Base-by-base conservation (phyloP, 64 coral and sea anemone species). In the Catalaphyllia jardinei region DNA sequence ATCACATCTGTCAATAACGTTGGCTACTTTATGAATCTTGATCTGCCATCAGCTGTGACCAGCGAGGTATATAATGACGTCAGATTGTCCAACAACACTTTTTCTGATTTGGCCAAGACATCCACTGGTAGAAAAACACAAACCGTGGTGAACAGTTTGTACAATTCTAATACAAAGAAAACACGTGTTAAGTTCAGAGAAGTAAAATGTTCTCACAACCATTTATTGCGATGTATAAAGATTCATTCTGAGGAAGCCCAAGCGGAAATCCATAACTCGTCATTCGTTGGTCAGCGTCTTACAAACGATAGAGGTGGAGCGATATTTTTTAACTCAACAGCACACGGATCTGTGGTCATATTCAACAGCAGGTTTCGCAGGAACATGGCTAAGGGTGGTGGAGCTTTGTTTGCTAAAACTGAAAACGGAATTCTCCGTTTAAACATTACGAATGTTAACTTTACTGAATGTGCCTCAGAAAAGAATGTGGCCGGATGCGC, bases 191-290 rank as follows among this genome's bases (percentile, higher is more conserved):
- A 30, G 29, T 81, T 81, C 57, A 16, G n/a, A 2, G 35, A 62
- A 16, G 15, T 81, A 35, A 81, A 8, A 16, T 81, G 78, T 55
- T 31, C 7, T 27, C 27, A 33, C 27, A 80, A 62, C 15, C n/a
- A 17, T 25, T 59, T 79, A 28, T 38, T 61, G 78, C 78, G 78
- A 62, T 80, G 78, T 62, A 17, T 81, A 15, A 62, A 19, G 29
- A 9, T 60, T 54, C n/a, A 81, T 25, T 61, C 52, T 10, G 27
- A 81, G 30, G 78, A 81, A 31, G 14, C 55, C 6, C 24, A 81
- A 31, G 57, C 35, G 13, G 55, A 81, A 81, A 62, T 81, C 38
- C 25, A 35, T 0, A 81, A 81, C 19, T 81, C 78, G 10, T 62
- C 78, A 14, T 81, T 81, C 31, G 25, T 25, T 27, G 65, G 25